Conservation (phyloP, 2,797 vertebrate genomes). For the Enteromius radiatus region DNA sequence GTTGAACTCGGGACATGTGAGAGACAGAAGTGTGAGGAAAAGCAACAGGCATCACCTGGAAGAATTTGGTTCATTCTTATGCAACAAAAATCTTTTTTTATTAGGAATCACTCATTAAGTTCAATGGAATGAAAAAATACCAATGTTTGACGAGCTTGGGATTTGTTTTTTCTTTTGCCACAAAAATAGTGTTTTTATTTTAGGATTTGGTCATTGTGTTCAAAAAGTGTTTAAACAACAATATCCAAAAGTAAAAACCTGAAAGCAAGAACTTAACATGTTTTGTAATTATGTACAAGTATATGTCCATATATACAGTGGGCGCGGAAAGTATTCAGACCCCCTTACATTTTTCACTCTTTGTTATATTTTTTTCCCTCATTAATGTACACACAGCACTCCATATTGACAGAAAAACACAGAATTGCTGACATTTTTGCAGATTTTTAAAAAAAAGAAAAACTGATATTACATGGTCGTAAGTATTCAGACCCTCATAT, state of each 20-base stretch:
- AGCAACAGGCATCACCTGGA: slow-evolving; percentile 65
- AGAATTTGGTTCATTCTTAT: slow-evolving; percentile 58
- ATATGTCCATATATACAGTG: not conserved
- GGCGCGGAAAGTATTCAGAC: too few relatives aligned
- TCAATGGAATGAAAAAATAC: not conserved
- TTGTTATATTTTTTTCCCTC: too few relatives aligned
- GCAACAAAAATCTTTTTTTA: slow-evolving; percentile 25
- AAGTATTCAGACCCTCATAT: too few relatives aligned
- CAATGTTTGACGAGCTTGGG: not conserved
- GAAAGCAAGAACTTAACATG: not conserved
- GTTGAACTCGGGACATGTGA: not conserved
- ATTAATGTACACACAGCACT: too few relatives aligned
- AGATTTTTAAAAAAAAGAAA: too few relatives aligned
- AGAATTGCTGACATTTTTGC: too few relatives aligned
- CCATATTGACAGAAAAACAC: too few relatives aligned
- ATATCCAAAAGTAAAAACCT: not conserved
- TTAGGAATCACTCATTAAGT: not conserved
- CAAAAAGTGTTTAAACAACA: not conserved
- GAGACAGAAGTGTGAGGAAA: slow-evolving; percentile 46
- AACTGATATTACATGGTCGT: too few relatives aligned
- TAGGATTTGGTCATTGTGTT: not conserved
- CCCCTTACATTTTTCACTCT: too few relatives aligned
- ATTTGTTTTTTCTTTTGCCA: slow-evolving; percentile 59
- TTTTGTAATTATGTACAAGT: not conserved
- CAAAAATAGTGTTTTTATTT: not conserved